Evolutionary conservation across 2,888 invertebrate genomes (phyloP).

Genomic region (Parascotia fuliginaria): DNA sequence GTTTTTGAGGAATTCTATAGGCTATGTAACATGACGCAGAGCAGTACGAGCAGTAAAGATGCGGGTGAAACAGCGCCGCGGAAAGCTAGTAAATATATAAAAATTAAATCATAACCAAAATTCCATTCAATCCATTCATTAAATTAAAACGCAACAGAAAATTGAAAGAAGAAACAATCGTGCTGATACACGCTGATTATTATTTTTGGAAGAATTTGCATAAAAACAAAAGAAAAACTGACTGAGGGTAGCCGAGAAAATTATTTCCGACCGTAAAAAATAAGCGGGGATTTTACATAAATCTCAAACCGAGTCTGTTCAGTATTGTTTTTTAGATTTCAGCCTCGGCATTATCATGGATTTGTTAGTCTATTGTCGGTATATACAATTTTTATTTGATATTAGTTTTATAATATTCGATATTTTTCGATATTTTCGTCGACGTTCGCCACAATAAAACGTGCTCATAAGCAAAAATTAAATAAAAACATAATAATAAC

Average conservation of each 20-base stretch:
- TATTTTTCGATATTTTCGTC: no score
- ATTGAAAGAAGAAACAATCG: conserved; percentile 26
- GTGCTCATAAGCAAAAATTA: no score
- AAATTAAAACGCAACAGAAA: conserved; percentile 12
- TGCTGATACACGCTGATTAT: conserved; percentile 36
- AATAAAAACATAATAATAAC: no score
- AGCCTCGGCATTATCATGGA: conserved; percentile 37
- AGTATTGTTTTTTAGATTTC: conserved; percentile 38
- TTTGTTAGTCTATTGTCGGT: conserved; percentile 34
- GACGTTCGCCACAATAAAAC: no score
- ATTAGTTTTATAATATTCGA: conserved; percentile 25
- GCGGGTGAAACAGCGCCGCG: no score
- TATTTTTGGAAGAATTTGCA: conserved; percentile 50
- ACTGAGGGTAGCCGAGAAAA: conserved; percentile 43
- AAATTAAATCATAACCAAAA: not conserved
- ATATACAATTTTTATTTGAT: conserved; percentile 10
- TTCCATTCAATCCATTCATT: not conserved
- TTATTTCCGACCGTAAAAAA: conserved; percentile 43
- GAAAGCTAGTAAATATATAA: not conserved
- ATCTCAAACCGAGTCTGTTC: conserved; percentile 37
- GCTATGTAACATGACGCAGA: no score
- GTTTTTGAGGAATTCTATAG: no score
- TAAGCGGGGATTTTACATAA: conserved; percentile 45
- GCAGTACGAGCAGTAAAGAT: no score
- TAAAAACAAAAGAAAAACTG: conserved; percentile 52